Base-by-base conservation (phyloP, 2,888 invertebrate species). In the Noctua fimbriata region DNA sequence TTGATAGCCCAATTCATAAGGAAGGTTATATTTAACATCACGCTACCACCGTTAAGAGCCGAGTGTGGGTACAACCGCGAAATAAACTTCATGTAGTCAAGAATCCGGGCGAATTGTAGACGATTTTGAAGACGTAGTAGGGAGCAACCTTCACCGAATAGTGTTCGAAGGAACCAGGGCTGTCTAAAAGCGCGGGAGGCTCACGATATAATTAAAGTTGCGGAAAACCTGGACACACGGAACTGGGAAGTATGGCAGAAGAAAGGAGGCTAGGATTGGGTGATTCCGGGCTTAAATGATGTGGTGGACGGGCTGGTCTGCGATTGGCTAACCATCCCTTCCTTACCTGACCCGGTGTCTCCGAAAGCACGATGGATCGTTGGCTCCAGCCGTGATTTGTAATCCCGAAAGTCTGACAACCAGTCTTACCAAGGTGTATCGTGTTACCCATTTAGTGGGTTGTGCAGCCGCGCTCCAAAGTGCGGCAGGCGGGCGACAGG, bases 401-500 rank as follows among this genome's bases (percentile, higher is more conserved):
- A 18, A 63, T 4, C 1, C 32, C 36, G 4, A 36, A 65, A 65
- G 65, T 65, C 21, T 21, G 65, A 21, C 32, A 36, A 36, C 36
- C 65, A 36, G 36, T 12, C 36, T 65, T 36, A 65, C 65, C 65
- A 21, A 65, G 10, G 32, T 21, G 21, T 63, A 36, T 32, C 32
- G 32, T 28, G 28, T 18, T 60, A 28, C 60, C 60, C 60, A 60
- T 6, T 28, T 28, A 7, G 28, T 28, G 7, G 60, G 58, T n/a
- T 55, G 55, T 55, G 6, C 49, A 52, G 55, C 12, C 55, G 55
- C 24, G 55, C 12, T 24, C 24, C 55, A 24, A 24, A 7, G 52
- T 24, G 55, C 24, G 52, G 21, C 52, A 52, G 52, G 21, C 21
- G 49, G 49, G 0, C 97, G 96, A 73, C 97, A 96, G 79, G 24